A percentile compares a stretch with the other conserved stretches of the same genome.
phyloP scores from a whole-genome alignment of 2,888 invertebrate species.

The Lapara coniferarum region DNA sequence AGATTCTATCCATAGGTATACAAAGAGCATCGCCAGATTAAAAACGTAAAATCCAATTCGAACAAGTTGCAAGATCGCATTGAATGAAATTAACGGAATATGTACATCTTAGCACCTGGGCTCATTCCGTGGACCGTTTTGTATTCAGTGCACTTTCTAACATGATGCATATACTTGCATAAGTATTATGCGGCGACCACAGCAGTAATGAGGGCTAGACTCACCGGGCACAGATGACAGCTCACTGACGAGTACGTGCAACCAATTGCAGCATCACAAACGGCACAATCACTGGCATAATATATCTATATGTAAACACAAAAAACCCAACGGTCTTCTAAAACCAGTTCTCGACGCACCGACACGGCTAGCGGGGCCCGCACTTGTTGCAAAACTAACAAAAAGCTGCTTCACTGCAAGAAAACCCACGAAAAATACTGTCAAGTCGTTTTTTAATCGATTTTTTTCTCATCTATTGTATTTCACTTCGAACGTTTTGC shows the following conservation, averaged over 20 bases:
- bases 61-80: not conserved
- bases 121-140: slow-evolving; percentile 24
- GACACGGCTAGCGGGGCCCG: slow-evolving; percentile 57
- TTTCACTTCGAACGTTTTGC: slow-evolving; percentile 42
- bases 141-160: slow-evolving; percentile 41
- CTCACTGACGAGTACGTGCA: slow-evolving; percentile 51
- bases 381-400: slow-evolving; percentile 75
- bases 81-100: slow-evolving; percentile 24
- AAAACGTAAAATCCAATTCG: slow-evolving; percentile 5
- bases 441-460: slow-evolving; percentile 68
- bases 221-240: slow-evolving; percentile 57
- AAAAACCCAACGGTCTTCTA: slow-evolving; percentile 72
- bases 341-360: slow-evolving; percentile 69
- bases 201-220: slow-evolving; percentile 44
- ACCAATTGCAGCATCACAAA: slow-evolving; percentile 64
- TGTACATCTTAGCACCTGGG: slow-evolving; percentile 9
- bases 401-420: slow-evolving; percentile 59
- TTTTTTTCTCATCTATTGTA: slow-evolving; percentile 59
- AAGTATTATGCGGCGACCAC: slow-evolving; percentile 44
- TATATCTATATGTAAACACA: slow-evolving; percentile 65
- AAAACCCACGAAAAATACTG: slow-evolving; percentile 63
- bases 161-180: slow-evolving; percentile 50
- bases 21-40: not conserved
- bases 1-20: slow-evolving; percentile 2
- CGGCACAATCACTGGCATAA: slow-evolving; percentile 67